Conservation (phyloP, 2,797 vertebrate genomes). For the Schizothorax lantsangensis region DNA sequence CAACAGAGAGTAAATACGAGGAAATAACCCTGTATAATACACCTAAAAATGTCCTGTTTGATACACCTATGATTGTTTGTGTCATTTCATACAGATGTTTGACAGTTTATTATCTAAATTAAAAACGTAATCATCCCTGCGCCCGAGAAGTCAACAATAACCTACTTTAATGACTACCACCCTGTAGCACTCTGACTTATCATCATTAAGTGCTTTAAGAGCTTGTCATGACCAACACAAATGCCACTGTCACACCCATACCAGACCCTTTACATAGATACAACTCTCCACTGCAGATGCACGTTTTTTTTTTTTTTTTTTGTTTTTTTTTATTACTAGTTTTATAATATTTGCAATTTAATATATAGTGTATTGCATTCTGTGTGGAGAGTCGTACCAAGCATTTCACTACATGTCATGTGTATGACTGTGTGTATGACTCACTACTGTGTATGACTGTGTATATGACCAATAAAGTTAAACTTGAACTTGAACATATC, state of each 20-base stretch:
- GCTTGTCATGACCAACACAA: background rate
- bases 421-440: too few species aligned
- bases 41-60: background rate
- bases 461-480: too few species aligned
- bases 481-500: background rate
- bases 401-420: too few species aligned
- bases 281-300: background rate
- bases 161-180: background rate
- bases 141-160: background rate
- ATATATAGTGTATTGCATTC: too few species aligned
- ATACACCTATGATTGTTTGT: constrained; percentile 1
- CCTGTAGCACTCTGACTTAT: background rate
- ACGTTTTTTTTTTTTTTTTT: too few species aligned
- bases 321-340: too few species aligned
- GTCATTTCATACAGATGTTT: background rate
- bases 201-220: background rate
- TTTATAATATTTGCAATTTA: too few species aligned
- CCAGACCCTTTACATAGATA: background rate
- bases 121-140: background rate
- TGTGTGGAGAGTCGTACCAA: too few species aligned
- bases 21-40: background rate
- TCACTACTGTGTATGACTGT: too few species aligned
- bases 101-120: background rate
- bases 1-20: background rate
- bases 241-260: background rate